Evolutionary conservation across 1,140 invertebrate genomes (phyloP).

Genomic region (Liolophura sinensis): DNA sequence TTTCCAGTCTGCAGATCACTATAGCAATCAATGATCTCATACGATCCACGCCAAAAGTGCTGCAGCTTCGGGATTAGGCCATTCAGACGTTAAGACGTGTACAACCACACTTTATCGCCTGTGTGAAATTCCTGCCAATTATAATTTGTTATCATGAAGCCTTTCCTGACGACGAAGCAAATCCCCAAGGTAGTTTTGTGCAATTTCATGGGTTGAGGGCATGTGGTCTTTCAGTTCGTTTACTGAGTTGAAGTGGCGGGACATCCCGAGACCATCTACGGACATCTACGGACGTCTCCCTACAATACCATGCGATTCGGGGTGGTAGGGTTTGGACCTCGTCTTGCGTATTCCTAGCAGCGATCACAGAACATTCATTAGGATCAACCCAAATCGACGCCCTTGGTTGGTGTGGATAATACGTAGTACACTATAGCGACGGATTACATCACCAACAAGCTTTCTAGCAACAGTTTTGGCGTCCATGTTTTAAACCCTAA

Average conservation of each 20-base stretch:
- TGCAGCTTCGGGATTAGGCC: too few species aligned
- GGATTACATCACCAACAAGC: constrained; percentile 47
- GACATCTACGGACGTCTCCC: constrained; percentile 23
- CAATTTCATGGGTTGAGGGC: constrained; percentile 4
- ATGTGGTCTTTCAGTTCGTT: constrained; percentile 7
- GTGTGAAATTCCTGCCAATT: constrained; percentile 5
- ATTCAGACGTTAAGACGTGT: too few species aligned
- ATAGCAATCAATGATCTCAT: too few species aligned
- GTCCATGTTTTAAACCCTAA: constrained; percentile 51
- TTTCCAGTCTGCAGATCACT: too few species aligned
- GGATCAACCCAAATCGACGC: constrained; percentile 17
- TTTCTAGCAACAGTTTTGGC: constrained; percentile 47
- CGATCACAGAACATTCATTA: constrained; percentile 20
- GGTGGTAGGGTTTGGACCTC: constrained; percentile 20
- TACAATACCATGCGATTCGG: constrained; percentile 18
- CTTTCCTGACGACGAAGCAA: constrained; percentile 11
- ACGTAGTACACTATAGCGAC: constrained; percentile 48
- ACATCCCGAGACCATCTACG: constrained; percentile 6
- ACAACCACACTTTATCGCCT: too few species aligned
- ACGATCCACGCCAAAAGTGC: too few species aligned
- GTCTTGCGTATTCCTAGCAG: constrained; percentile 21
- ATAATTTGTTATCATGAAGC: constrained; percentile 2
- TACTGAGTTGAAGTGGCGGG: constrained; percentile 6
- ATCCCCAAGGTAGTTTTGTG: constrained; percentile 1
- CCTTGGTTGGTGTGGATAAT: constrained; percentile 53